Evolutionary conservation across 2,888 invertebrate species (phyloP).

Genomic region (Junonia oenone): DNA sequence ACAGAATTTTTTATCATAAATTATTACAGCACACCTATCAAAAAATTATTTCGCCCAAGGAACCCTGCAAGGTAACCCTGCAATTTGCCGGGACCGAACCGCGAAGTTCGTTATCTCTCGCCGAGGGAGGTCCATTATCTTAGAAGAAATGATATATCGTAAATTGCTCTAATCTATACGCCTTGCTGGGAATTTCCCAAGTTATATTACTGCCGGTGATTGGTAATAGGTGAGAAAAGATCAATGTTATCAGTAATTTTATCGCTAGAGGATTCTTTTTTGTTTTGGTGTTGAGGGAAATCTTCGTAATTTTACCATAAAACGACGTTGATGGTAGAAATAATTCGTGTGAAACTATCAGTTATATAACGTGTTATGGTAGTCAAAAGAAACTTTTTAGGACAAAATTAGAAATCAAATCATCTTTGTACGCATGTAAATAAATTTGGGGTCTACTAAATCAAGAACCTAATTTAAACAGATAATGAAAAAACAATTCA

Average conservation of each 20-base stretch:
- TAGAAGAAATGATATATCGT: conserved; percentile 59
- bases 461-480: no score
- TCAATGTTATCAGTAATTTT: not conserved
- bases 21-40: no score
- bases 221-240: conserved; percentile 5
- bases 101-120: conserved; percentile 59
- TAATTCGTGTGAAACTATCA: no score
- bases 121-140: conserved; percentile 60
- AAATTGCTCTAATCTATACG: conserved; percentile 55
- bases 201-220: conserved; percentile 6
- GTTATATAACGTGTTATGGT: no score
- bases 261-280: not conserved
- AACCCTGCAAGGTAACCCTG: conserved; percentile 15
- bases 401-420: no score
- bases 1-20: no score
- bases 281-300: not conserved
- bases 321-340: no score
- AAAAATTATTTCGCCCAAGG: not conserved
- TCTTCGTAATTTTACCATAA: no score
- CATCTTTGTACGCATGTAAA: no score
- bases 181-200: conserved; percentile 23
- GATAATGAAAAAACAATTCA: no score
- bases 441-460: no score
- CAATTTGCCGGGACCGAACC: conserved; percentile 36
- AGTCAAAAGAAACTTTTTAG: no score